These are phyloP conservation scores for Drosophila sordidula DNA, from an alignment of 2,888 invertebrate genomes.

Conservation along the genomic window DNA sequence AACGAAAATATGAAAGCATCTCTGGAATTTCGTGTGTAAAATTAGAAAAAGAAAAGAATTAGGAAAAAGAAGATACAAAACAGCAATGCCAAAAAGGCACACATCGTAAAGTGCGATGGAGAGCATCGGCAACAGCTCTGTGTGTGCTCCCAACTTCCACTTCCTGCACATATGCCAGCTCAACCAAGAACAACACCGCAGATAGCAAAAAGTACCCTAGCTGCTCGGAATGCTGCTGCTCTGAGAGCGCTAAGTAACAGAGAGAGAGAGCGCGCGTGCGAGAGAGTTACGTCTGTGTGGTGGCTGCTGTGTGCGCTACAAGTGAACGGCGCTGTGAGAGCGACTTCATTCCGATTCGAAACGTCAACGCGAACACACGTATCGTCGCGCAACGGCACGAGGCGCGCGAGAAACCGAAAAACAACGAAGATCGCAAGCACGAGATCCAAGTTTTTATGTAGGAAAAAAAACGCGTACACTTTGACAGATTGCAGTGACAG, in stretches of 20 bases:
- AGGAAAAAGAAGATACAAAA: slow-evolving; percentile 47
- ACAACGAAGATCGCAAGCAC: slow-evolving; percentile 36
- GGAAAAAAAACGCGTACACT: slow-evolving; percentile 18
- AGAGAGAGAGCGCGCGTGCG: slow-evolving; percentile 22
- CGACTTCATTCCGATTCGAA: slow-evolving; percentile 52
- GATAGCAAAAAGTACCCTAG: slow-evolving; percentile 46
- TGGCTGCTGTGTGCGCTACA: slow-evolving; percentile 40
- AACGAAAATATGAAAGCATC: slow-evolving; percentile 78
- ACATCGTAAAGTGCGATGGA: slow-evolving; percentile 63
- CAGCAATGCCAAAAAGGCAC: slow-evolving; percentile 54
- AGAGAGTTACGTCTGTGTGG: slow-evolving; percentile 17
- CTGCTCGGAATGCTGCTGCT: slow-evolving; percentile 66
- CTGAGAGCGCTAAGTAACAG: slow-evolving; percentile 37
- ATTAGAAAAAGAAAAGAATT: slow-evolving; percentile 75
- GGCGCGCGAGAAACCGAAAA: slow-evolving; percentile 25
- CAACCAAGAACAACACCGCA: slow-evolving; percentile 32
- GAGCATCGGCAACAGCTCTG: slow-evolving; percentile 52
- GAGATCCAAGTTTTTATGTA: slow-evolving; percentile 50
- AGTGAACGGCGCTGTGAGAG: slow-evolving; percentile 35
- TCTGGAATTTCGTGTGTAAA: slow-evolving; percentile 72
- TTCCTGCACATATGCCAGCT: slow-evolving; percentile 72
- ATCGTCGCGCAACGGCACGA: slow-evolving; percentile 23
- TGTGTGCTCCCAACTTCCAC: slow-evolving; percentile 42
- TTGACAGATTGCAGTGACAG: slow-evolving; percentile 8
- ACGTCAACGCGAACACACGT: slow-evolving; percentile 53